Base-by-base conservation (phyloP, 2,888 invertebrate species). In the Nowickia ferox region DNA sequence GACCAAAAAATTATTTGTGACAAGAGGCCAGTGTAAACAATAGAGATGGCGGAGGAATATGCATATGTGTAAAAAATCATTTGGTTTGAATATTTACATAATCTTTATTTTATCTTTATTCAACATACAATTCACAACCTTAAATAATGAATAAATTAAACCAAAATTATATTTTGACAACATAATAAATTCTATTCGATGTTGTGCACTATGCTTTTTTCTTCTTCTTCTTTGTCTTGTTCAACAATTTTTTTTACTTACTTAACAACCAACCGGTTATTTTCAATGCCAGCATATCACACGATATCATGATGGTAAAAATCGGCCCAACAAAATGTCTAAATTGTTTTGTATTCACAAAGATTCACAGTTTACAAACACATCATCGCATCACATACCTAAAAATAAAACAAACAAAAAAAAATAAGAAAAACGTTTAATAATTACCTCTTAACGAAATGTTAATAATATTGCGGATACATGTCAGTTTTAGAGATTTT, bases 391-490 rank as follows among this genome's bases (percentile, higher is more conserved):
- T 38, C 57, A 72, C 72, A 77, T 80, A 86, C 82, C 82, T 86
- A 69, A 66, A 86, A 86, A 75, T 71, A 86, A 79, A 38, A 81
- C 19, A 76, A 76, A 71, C 40, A 72, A 55, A n/a, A 84, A 63
- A 53, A 84, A n/a, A 63, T 13, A 76, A 81, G 13, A 63, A 19
- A 76, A 80, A 80, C 30, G 22, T 59, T 79, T 48, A 72, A 79
- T 66, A 72, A 86, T 53, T 15, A 80, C 75, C 46, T 77, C 77
- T 53, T 77, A 82, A 82, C 69, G 38, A 77, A 82, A 85, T 82
- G 85, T 65, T 82, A 82, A 85, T 85, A 65, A 78, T 44, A 82
- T 78, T 69, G 69, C 57, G 65, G 74, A 66, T 74, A 59, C 22
- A 71, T 42, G 61, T 38, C 19, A 63, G 3, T 9, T 75, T 61